Base-by-base conservation (phyloP, 2,797 vertebrate species). In the Amazona ochrocephala region DNA sequence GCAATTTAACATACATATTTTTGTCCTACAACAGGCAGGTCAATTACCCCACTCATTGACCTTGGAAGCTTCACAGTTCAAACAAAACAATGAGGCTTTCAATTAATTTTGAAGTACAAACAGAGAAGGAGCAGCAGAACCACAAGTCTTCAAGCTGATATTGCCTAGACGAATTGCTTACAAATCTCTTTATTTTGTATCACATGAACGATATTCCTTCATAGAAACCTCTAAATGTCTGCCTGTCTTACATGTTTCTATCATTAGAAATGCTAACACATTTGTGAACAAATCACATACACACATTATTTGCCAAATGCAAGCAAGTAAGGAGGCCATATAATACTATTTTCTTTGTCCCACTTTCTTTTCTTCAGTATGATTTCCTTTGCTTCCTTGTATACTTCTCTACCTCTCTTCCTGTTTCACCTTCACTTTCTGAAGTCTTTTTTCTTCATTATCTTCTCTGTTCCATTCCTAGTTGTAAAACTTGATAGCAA, bases 41-140 rank as follows among this genome's bases (percentile, higher is more conserved):
- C 98, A 99, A 99, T 99, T 99, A 98, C 97, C 94, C 97, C 98
- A 97, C 96, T 98, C 98, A 98, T 97, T 98, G 98, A 98, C 98
- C 98, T 98, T 98, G 96, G 97, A 98, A 98, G 98, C 97, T 98
- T 98, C 98, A 98, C 97, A 98, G 97, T 98, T 96, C 97, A 98
- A 98, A 98, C 97, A 97, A 98, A 98, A 98, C 98, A 98, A 98
- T 98, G 98, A 98, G 97, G 94, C 98, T 97, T 98, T 98, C 98
- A 98, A 98, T 97, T 97, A 98, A 98, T 98, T 97, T 97, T 84
- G 54, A 96, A 96, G 87, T 76, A 91, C 87, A 85, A 94, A 88
- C 89, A 94, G 84, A 95, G 89, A 93, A 84, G 78, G 77, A 96
- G 60, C 73, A 94, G 62, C 51, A 95, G 82, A 97, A 94, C 64